Evolutionary conservation across 2,113 vertebrate species (phyloP).

Genomic region (Alligator mississippiensis): DNA sequence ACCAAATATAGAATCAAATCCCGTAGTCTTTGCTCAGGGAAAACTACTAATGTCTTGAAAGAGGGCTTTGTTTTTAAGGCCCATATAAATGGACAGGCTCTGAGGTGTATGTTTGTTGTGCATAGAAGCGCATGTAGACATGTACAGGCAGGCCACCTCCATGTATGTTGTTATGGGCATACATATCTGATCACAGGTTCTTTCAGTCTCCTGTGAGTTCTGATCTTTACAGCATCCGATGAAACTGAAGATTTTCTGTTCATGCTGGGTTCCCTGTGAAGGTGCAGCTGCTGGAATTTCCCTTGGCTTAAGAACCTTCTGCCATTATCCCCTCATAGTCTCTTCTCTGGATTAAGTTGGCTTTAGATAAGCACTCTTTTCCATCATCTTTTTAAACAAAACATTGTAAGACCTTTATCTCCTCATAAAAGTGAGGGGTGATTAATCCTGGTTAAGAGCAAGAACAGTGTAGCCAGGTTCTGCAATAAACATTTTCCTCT

Average conservation of each 20-base stretch:
- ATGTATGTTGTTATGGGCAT: not conserved
- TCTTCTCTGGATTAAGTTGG: not conserved
- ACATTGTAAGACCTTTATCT: not conserved
- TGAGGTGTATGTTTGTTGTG: too few relatives aligned
- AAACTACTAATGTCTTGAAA: not conserved
- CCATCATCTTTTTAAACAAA: not conserved
- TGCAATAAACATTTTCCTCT: constrained; percentile 19
- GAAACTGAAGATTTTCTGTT: not conserved
- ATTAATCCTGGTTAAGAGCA: constrained; percentile 29
- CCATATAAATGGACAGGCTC: too few relatives aligned
- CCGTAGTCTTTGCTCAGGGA: not conserved
- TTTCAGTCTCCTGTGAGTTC: not conserved
- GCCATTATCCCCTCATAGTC: not conserved
- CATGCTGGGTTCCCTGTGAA: not conserved
- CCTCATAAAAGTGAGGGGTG: not conserved
- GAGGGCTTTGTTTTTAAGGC: not conserved
- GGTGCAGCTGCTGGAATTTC: not conserved
- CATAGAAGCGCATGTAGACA: not conserved
- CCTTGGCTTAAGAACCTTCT: not conserved
- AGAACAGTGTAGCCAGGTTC: constrained; percentile 36
- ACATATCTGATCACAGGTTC: not conserved
- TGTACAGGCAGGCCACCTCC: not conserved
- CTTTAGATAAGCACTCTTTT: constrained; percentile 1
- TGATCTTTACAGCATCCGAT: constrained; percentile 5
- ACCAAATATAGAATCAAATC: not conserved